phyloP scores from a whole-genome alignment of 2,888 invertebrate species.

The Tenthredo amoena region DNA sequence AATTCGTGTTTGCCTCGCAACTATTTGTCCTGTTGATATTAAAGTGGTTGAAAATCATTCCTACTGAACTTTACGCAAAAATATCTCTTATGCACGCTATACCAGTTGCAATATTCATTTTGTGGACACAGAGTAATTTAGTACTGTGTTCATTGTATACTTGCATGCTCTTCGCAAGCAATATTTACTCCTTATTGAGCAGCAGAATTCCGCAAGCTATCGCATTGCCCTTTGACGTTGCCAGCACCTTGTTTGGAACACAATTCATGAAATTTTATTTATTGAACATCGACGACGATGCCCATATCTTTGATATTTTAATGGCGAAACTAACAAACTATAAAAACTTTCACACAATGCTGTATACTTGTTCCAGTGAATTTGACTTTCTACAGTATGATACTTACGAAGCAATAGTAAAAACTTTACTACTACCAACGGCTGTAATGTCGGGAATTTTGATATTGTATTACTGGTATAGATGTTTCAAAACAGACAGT shows the following conservation, averaged over 20 bases:
- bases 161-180: slow-evolving; percentile 77
- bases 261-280: slow-evolving; percentile 65
- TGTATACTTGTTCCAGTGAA: slow-evolving; percentile 89
- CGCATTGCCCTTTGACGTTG: slow-evolving; percentile 64
- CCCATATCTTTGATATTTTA: slow-evolving; percentile 87
- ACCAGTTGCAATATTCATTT: slow-evolving; percentile 25
- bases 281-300: slow-evolving; percentile 79
- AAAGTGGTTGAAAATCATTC: slow-evolving; percentile 82
- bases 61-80: slow-evolving; percentile 76
- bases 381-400: slow-evolving; percentile 86
- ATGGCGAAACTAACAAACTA: slow-evolving; percentile 85
- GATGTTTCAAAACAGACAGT: slow-evolving; percentile 63
- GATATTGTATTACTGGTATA: slow-evolving; percentile 77
- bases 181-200: slow-evolving; percentile 58
- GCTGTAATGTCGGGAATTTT: slow-evolving; percentile 78
- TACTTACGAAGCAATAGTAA: slow-evolving; percentile 79
- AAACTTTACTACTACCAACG: slow-evolving; percentile 82
- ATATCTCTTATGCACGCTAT: slow-evolving; percentile 74
- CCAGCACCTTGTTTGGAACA: slow-evolving; percentile 64
- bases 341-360: slow-evolving; percentile 86
- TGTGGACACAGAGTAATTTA: slow-evolving; percentile 78
- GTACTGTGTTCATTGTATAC: slow-evolving; percentile 79
- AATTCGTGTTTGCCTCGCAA: slow-evolving; percentile 90
- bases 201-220: slow-evolving; percentile 51
- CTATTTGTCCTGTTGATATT: slow-evolving; percentile 86